A percentile compares a stretch with the other conserved stretches of the same genome.
Evolutionary conservation across 2,113 vertebrate species (phyloP).

Genomic region (Macaca fascicularis): T2T-MFA8v1.1 NC_088377.1:147271501-147272000

Average conservation of each 20-base stretch:
- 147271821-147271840: neutral
- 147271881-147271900: neutral
- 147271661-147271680: neutral
- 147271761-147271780: neutral
- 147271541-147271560: neutral
- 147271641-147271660: neutral
- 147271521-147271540: neutral
- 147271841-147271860: neutral
- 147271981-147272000: neutral
- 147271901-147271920: neutral
- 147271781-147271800: neutral
- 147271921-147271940: neutral
- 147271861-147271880: neutral
- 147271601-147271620: neutral
- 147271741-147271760: neutral
- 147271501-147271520: no score
- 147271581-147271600: neutral
- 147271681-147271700: neutral
- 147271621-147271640: neutral
- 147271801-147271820: neutral
- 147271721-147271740: neutral
- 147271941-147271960: neutral
- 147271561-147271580: neutral
- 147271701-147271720: neutral
- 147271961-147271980: neutral